phyloP scores from a whole-genome alignment of 2,797 vertebrate species.

The Adrianichthys oophorus region DNA sequence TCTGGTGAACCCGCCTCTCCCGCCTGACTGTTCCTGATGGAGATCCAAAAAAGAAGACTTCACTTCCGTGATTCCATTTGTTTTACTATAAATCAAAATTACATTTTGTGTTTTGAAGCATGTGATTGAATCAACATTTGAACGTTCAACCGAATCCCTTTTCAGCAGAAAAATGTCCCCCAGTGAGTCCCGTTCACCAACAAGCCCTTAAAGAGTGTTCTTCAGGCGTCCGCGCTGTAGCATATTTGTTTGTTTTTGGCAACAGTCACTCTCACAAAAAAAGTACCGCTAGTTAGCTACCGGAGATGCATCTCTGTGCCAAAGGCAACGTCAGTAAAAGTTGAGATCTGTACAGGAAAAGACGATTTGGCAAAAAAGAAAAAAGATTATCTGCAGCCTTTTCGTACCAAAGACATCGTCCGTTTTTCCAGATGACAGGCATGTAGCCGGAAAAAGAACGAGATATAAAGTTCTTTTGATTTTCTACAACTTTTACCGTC shows the following conservation, averaged over 20 bases:
- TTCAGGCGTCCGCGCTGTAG: conserved; percentile 49
- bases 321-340: conserved; percentile 75
- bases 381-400: conserved; percentile 39
- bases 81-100: conserved; percentile 81
- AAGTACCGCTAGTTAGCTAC: conserved; percentile 63
- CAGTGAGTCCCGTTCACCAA: conserved; percentile 57
- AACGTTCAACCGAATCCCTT: conserved; percentile 70
- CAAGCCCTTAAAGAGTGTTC: conserved; percentile 81
- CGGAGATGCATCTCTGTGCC: conserved; percentile 74
- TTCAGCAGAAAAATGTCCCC: conserved; percentile 53
- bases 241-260: conserved; percentile 71
- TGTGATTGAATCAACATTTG: conserved; percentile 72
- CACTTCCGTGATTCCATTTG: conserved; percentile 33
- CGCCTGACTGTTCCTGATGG: too few species aligned
- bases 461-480: conserved; percentile 27
- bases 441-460: too few species aligned
- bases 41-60: conserved; percentile 4
- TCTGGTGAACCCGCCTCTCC: too few species aligned
- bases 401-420: conserved; percentile 9
- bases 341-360: conserved; percentile 68
- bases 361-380: conserved; percentile 73
- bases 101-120: conserved; percentile 78
- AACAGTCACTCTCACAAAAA: conserved; percentile 71
- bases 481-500: conserved; percentile 43
- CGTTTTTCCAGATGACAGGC: conserved; percentile 41